Conservation (phyloP, 2,113 vertebrate genomes). For the Mesitornis unicolor region DNA sequence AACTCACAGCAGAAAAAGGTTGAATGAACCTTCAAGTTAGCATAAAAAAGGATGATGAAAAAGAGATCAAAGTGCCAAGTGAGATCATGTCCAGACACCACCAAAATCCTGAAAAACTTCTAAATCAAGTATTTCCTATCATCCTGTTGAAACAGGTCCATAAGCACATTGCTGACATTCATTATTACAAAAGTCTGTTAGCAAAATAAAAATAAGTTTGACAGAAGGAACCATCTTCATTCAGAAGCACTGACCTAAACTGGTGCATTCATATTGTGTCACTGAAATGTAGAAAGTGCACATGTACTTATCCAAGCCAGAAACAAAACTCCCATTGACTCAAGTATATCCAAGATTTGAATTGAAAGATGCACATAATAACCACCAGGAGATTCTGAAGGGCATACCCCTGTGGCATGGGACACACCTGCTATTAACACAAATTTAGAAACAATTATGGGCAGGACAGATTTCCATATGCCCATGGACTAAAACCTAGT, state of each 20-base stretch:
- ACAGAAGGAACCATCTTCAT: not conserved
- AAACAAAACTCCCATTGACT: not conserved
- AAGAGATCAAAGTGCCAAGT: not conserved
- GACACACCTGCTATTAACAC: not conserved
- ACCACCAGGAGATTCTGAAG: not conserved
- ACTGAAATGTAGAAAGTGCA: not conserved
- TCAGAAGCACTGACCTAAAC: not conserved
- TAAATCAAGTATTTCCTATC: not conserved
- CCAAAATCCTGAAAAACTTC: not conserved
- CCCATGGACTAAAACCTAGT: not conserved
- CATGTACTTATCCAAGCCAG: not conserved
- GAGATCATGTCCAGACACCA: not conserved
- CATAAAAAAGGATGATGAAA: not conserved
- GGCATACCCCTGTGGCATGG: accelerated
- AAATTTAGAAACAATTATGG: not conserved
- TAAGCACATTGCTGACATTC: not conserved
- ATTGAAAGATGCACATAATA: not conserved
- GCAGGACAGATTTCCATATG: not conserved
- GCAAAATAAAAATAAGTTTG: not conserved
- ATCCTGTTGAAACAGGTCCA: not conserved
- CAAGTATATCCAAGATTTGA: not conserved
- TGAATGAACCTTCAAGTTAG: not conserved
- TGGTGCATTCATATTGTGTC: accelerated
- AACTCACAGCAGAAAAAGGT: not conserved
- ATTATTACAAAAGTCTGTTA: not conserved